These are phyloP conservation scores for Cephus sareptanus DNA, from an alignment of 2,888 invertebrate genomes.

Conservation along the genomic window DNA sequence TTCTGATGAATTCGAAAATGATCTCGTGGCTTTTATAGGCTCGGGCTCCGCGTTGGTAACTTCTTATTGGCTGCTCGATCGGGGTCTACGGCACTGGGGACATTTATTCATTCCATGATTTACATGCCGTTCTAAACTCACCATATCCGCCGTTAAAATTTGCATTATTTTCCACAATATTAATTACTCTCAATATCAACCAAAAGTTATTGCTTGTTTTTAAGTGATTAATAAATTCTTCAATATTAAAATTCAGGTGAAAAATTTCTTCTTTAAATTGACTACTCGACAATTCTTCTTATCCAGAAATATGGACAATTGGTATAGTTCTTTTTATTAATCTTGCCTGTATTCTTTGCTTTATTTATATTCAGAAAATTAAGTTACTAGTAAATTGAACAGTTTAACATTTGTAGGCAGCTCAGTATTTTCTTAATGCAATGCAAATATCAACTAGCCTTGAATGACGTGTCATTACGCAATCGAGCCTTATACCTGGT, in stretches of 20 bases:
- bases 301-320: not conserved
- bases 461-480: not conserved
- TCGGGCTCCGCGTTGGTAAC: slow-evolving; percentile 17
- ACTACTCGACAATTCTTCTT: not conserved
- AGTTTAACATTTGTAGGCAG: not conserved
- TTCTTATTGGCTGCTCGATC: not conserved
- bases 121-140: not conserved
- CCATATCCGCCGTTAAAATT: not conserved
- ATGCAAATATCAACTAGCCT: not conserved
- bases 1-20: slow-evolving; percentile 31
- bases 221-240: not conserved
- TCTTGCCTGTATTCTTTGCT: not conserved
- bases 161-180: not conserved
- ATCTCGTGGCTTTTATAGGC: slow-evolving; percentile 44
- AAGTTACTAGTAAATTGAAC: not conserved
- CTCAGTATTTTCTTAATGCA: not conserved
- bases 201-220: not conserved
- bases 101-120: not conserved
- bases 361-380: not conserved
- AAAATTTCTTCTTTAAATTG: not conserved
- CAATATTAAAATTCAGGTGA: not conserved
- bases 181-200: not conserved
- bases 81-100: not conserved
- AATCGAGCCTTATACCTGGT: not conserved
- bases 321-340: not conserved